Conservation (phyloP, 2,888 invertebrate species). For the Proisotoma minuta region DNA sequence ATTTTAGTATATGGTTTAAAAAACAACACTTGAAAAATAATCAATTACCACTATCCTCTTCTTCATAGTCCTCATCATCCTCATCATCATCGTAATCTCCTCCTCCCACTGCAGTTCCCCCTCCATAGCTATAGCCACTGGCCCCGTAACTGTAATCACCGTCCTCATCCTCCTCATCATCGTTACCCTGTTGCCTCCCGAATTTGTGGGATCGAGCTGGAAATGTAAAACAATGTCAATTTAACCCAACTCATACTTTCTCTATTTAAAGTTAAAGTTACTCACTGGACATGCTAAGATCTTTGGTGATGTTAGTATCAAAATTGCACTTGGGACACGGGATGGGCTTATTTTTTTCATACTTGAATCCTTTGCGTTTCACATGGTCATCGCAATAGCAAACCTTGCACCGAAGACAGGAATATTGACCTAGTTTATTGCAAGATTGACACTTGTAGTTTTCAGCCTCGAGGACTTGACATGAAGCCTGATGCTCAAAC, state of each 20-base stretch:
- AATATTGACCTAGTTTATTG: conserved; percentile 57
- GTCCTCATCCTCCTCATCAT: conserved; percentile 61
- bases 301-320: conserved; percentile 87
- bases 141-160: conserved; percentile 38
- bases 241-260: conserved; percentile 1
- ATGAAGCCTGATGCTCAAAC: conserved; percentile 95
- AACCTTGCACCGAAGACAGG: conserved; percentile 89
- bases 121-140: conserved; percentile 46
- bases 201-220: conserved; percentile 79
- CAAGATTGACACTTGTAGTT: conserved; percentile 77
- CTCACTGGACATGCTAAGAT: conserved; percentile 91
- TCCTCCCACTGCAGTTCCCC: conserved; percentile 49
- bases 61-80: conserved; percentile 37
- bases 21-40: conserved; percentile 18
- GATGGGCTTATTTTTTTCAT: conserved; percentile 72
- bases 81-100: conserved; percentile 49
- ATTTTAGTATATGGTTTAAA: not conserved
- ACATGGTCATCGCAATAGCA: conserved; percentile 98
- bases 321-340: conserved; percentile 93
- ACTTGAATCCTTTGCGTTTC: conserved; percentile 81
- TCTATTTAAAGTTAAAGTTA: conserved; percentile 38
- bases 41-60: conserved; percentile 30
- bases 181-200: conserved; percentile 72
- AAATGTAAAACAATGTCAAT: conserved; percentile 42
- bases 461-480: conserved; percentile 91